A percentile compares a stretch with the other conserved stretches of the same genome.
phyloP scores from a whole-genome alignment of 1,140 invertebrate species.

The Heliconius melpomene region DNA sequence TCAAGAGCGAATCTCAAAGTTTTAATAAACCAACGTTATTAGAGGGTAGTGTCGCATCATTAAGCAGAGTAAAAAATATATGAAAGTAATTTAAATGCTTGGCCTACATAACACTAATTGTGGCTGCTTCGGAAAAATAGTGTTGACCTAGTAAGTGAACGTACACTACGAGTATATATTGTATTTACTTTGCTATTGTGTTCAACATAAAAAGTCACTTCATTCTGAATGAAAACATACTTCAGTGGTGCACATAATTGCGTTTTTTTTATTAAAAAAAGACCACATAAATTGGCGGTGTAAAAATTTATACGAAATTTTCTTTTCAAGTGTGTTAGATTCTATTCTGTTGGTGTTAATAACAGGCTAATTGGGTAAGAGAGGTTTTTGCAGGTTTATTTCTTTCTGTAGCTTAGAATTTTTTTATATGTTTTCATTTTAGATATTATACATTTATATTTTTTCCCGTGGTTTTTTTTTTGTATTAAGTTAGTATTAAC shows the following conservation, averaged over 20 bases:
- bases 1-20: not conserved
- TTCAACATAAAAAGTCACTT: slow-evolving; percentile 39
- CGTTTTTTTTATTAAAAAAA: not conserved
- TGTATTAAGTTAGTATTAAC: too few relatives aligned
- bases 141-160: slow-evolving; percentile 39
- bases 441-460: too few relatives aligned
- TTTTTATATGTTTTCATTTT: too few relatives aligned
- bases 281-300: not conserved
- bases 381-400: not conserved
- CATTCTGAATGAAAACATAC: slow-evolving; percentile 35
- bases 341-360: not conserved
- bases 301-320: not conserved
- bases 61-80: slow-evolving; percentile 25
- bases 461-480: too few relatives aligned
- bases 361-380: not conserved
- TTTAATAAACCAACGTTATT: slow-evolving; percentile 28
- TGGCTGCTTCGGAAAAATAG: slow-evolving; percentile 33
- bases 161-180: slow-evolving; percentile 33
- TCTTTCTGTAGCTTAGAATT: too few relatives aligned
- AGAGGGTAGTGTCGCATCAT: slow-evolving; percentile 32
- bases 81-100: slow-evolving; percentile 37
- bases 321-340: not conserved
- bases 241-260: slow-evolving; percentile 29
- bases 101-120: slow-evolving; percentile 38
- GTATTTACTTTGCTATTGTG: slow-evolving; percentile 37